Conservation (phyloP, 2,797 vertebrate genomes). For the Ciconia nigra region DNA sequence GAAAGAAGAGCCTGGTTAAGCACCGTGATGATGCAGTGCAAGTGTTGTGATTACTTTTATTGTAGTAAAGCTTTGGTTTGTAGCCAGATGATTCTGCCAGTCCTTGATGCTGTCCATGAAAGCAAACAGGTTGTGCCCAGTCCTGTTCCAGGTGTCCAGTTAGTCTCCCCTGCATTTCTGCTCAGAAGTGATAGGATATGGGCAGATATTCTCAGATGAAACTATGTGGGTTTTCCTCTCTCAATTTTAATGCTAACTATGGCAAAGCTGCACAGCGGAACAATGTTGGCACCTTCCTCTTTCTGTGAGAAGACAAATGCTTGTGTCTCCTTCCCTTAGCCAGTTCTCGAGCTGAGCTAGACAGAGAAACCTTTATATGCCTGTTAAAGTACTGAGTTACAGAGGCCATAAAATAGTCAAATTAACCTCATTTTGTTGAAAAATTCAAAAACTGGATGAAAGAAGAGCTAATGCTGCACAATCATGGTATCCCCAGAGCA, state of each 20-base stretch:
- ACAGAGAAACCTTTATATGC: not conserved
- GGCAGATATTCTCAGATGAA: not conserved
- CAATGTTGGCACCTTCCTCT: not conserved
- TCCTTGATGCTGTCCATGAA: not conserved
- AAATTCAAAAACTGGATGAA: not conserved
- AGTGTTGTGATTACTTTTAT: not conserved
- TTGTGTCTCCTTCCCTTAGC: not conserved
- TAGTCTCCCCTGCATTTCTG: not conserved
- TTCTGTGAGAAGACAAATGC: not conserved
- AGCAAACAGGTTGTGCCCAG: not conserved
- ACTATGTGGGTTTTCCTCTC: not conserved
- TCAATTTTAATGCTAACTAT: not conserved
- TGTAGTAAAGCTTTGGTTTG: not conserved
- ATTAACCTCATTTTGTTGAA: not conserved
- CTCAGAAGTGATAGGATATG: not conserved
- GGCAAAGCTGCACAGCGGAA: not conserved
- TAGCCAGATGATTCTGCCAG: not conserved
- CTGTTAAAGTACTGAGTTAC: not conserved
- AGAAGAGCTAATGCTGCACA: not conserved
- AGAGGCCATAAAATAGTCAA: not conserved
- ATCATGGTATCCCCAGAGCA: not conserved
- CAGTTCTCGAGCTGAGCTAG: not conserved
- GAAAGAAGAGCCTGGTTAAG: not conserved
- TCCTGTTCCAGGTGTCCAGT: not conserved
- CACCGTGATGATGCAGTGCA: not conserved